Evolutionary conservation across 2,797 vertebrate genomes (phyloP).

Genomic region (Pangasius djambal): DNA sequence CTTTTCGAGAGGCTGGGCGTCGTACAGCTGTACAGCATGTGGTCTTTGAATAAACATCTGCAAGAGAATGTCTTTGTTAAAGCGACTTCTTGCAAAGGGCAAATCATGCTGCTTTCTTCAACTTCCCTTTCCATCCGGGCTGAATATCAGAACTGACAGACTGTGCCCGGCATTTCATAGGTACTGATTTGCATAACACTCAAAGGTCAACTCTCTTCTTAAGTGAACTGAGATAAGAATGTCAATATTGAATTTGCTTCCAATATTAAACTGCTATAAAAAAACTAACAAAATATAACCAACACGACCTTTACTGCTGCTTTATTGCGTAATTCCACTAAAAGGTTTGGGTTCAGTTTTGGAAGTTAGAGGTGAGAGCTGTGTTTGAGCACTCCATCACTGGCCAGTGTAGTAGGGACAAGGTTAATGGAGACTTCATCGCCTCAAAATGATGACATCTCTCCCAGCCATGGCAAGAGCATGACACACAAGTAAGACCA

Average conservation of each 20-base stretch:
- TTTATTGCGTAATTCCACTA: neutral
- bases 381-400: conserved; percentile 40
- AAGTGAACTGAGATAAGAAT: conserved; percentile 51
- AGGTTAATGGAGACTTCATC: conserved; percentile 88
- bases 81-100: conserved; percentile 58
- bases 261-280: conserved; percentile 10
- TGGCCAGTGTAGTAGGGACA: conserved; percentile 66
- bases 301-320: conserved; percentile 7
- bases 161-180: conserved; percentile 50
- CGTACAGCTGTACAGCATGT: conserved; percentile 53
- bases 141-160: conserved; percentile 54
- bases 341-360: conserved; percentile 13
- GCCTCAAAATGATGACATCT: conserved; percentile 64
- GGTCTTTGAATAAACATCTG: conserved; percentile 63
- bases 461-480: conserved; percentile 70
- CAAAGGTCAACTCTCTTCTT: conserved; percentile 56
- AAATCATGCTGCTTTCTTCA: conserved; percentile 49
- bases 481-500: conserved; percentile 77
- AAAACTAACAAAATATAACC: conserved; percentile 24
- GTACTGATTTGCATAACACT: conserved; percentile 56
- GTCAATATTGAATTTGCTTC: conserved; percentile 48
- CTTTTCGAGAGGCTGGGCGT: conserved; percentile 53
- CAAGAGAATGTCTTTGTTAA: conserved; percentile 57
- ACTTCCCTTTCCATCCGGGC: conserved; percentile 46
- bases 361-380: neutral